Base-by-base conservation (phyloP, 2,797 vertebrate genomes). In the Adrianichthys oophorus region DNA sequence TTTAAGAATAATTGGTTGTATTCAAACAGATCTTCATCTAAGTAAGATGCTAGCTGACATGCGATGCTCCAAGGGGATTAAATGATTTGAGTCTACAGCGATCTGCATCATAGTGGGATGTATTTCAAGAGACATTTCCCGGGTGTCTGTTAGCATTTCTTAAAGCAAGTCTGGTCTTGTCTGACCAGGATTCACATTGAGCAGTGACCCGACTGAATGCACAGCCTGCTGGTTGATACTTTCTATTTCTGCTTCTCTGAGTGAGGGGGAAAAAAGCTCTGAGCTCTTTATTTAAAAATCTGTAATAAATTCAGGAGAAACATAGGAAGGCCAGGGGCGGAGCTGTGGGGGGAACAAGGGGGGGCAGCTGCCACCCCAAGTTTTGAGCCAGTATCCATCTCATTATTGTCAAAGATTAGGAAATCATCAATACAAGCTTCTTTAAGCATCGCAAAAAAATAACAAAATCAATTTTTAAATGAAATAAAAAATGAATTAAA, bases 1-100 rank as follows among this genome's bases (percentile, higher is more conserved):
- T 78, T 80, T 24, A 26, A 19, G 49, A 66, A 57, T 70, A 76
- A 73, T 62, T 59, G 73, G 59, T 48, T 68, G 18, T 46, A 50
- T 19, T 18, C 29, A 42, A 50, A 49, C 44, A 43, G 4, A 59
- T 46, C 61, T 23, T 29, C 29, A 61, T 61, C 44, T 41, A 23
- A 41, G 48, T 59, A 49, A 64, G 47, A 32, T 42, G 18, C 5
- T 16, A 17, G 14, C 45, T 55, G 61, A 50, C 57, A 61, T 1
- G 32, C 40, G 46, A 55, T 53, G 56, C 71, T 57, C 64, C 47
- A 54, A 47, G 16, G 46, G 45, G 41, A 44, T 55, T 48, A 5
- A 65, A 62, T 54, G 42, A 76, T 74, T 70, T 40, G 51, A 46
- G 51, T 43, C 46, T 45, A 15, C 37, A 49, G 53, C 48, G 60